A percentile compares a stretch with the other conserved stretches of the same genome.
These are phyloP conservation scores for Rhinopithecus roxellana DNA, from an alignment of 2,113 vertebrate species.

Conservation along the genomic window DNA sequence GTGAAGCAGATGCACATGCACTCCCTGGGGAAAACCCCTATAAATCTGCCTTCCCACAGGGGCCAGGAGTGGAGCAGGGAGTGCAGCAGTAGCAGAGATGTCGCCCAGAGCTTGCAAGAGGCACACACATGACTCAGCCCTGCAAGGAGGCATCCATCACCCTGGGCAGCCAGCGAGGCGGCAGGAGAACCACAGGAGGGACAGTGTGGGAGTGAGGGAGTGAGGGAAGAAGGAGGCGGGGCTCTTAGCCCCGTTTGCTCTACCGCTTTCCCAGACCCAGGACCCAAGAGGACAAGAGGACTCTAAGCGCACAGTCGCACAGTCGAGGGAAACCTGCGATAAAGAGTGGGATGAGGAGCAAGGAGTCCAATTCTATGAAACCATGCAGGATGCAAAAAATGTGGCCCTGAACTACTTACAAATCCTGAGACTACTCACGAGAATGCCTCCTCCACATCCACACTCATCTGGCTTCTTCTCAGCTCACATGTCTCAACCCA, in stretches of 20 bases:
- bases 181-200: not conserved
- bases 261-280: not conserved
- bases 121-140: slow-evolving; percentile 54
- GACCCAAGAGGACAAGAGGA: not conserved
- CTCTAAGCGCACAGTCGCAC: not conserved
- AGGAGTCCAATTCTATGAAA: not conserved
- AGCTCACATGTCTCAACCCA: not conserved
- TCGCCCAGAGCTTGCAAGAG: slow-evolving; percentile 21
- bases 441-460: not conserved
- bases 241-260: not conserved
- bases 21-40: slow-evolving; percentile 7
- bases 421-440: not conserved
- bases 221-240: not conserved
- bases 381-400: not conserved
- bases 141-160: slow-evolving; percentile 64
- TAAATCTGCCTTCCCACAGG: slow-evolving; percentile 19
- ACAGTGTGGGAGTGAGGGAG: not conserved
- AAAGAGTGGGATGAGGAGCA: not conserved
- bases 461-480: not conserved
- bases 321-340: not conserved
- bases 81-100: not conserved
- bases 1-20: not conserved
- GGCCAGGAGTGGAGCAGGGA: not conserved
- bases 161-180: not conserved
- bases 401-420: not conserved